These are phyloP conservation scores for Zosterops japonicus DNA, from an alignment of 2,113 vertebrate species.

Conservation along the genomic window DNA sequence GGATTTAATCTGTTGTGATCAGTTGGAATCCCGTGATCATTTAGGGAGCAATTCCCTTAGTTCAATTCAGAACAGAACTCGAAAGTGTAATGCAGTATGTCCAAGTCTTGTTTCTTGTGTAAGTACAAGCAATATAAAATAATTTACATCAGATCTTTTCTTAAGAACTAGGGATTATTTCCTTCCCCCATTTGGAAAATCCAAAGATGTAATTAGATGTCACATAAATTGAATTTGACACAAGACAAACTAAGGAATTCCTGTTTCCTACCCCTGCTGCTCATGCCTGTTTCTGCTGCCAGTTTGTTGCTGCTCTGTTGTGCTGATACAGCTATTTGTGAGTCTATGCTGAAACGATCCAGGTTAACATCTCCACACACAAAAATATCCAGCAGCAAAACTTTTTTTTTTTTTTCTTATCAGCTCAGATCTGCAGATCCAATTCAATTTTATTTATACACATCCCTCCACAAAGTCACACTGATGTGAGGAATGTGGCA, in stretches of 20 bases:
- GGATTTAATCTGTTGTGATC: background rate
- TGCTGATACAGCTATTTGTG: background rate
- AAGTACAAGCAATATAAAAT: background rate
- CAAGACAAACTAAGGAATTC: constrained; percentile 9
- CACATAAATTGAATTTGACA: constrained; percentile 13
- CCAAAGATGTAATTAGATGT: background rate
- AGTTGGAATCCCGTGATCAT: background rate
- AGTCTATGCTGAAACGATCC: background rate
- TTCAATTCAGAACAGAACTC: background rate
- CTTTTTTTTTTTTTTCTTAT: background rate
- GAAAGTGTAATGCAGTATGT: background rate
- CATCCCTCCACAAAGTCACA: background rate
- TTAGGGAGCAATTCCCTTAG: background rate
- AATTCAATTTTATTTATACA: background rate
- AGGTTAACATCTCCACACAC: background rate
- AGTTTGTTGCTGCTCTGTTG: background rate
- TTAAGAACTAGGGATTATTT: background rate
- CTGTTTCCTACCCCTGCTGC: background rate
- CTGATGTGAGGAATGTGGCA: background rate
- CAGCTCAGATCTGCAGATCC: background rate
- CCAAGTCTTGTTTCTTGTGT: background rate
- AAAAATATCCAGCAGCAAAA: background rate
- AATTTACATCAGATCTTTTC: background rate
- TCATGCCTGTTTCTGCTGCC: background rate
- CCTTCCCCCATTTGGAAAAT: background rate